phyloP scores from a whole-genome alignment of 1,140 invertebrate species.

The Trissolcus basalis region DNA sequence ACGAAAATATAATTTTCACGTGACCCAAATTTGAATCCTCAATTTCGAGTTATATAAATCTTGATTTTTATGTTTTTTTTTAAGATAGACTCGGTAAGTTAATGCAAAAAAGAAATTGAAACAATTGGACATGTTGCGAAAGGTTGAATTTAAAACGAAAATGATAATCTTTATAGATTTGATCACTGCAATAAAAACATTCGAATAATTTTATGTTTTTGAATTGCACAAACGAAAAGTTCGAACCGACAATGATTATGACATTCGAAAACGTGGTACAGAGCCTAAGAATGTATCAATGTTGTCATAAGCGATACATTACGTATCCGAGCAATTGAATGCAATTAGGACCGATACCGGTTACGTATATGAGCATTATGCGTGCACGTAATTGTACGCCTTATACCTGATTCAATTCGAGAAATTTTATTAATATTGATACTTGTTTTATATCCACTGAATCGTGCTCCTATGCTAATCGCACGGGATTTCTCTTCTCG shows the following conservation, averaged over 20 bases:
- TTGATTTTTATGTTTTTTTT: too few relatives aligned
- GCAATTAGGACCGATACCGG: slow-evolving; percentile 19
- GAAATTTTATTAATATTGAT: slow-evolving; percentile 25
- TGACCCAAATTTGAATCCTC: too few relatives aligned
- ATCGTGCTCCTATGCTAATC: slow-evolving; percentile 3
- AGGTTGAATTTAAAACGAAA: too few relatives aligned
- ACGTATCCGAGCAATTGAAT: slow-evolving; percentile 16
- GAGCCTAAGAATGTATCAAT: slow-evolving; percentile 2
- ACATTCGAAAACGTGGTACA: slow-evolving; percentile 3
- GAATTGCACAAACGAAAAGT: neutral
- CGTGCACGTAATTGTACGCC: slow-evolving; percentile 12
- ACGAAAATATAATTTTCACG: too few relatives aligned
- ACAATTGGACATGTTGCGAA: too few relatives aligned
- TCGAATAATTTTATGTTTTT: neutral
- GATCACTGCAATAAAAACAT: neutral
- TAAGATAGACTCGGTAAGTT: too few relatives aligned
- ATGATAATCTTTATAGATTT: too few relatives aligned
- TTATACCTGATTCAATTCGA: slow-evolving; percentile 19
- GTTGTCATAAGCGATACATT: slow-evolving; percentile 15
- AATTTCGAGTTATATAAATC: too few relatives aligned
- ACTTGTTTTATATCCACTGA: slow-evolving; percentile 4
- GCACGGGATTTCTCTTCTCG: neutral
- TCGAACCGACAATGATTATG: neutral
- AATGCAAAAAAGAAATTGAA: too few relatives aligned
- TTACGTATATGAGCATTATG: slow-evolving; percentile 24